Conservation (phyloP, 1,140 invertebrate genomes). For the Mactra quadrangularis region DNA sequence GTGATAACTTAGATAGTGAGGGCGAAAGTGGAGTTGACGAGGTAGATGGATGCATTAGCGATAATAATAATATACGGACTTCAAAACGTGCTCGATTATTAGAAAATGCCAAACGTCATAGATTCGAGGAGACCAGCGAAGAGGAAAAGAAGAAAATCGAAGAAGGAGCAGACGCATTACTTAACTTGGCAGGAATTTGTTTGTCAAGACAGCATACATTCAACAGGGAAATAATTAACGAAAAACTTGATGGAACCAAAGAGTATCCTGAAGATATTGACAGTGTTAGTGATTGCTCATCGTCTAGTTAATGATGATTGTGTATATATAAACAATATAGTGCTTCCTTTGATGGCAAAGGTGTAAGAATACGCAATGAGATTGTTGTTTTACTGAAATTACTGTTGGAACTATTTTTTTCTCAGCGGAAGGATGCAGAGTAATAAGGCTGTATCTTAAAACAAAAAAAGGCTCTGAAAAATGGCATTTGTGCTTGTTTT, state of each 20-base stretch:
- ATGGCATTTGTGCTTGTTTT: too few species aligned
- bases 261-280: slow-evolving; percentile 46
- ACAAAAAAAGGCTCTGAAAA: too few species aligned
- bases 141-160: slow-evolving; percentile 89
- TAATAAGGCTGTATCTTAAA: too few species aligned
- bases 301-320: slow-evolving; percentile 19
- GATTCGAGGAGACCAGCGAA: slow-evolving; percentile 83
- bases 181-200: slow-evolving; percentile 88
- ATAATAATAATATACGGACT: slow-evolving; percentile 53
- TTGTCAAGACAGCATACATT: slow-evolving; percentile 42
- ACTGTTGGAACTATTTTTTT: slow-evolving; percentile 17
- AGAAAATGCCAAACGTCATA: slow-evolving; percentile 29
- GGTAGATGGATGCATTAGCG: slow-evolving; percentile 67
- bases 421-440: too few species aligned
- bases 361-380: slow-evolving; percentile 10
- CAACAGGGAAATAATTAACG: slow-evolving; percentile 3
- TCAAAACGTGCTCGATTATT: slow-evolving; percentile 56
- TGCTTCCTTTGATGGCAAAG: slow-evolving; percentile 5
- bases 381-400: slow-evolving; percentile 32
- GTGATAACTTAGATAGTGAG: slow-evolving; percentile 55
- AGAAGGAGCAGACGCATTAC: slow-evolving; percentile 91
- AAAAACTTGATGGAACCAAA: slow-evolving; percentile 50
- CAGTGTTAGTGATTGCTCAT: slow-evolving; percentile 9
- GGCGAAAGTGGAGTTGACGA: slow-evolving; percentile 68
- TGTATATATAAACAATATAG: neutral